Conservation (phyloP, 2,888 invertebrate genomes). For the Amphipyra tragopoginis region DNA sequence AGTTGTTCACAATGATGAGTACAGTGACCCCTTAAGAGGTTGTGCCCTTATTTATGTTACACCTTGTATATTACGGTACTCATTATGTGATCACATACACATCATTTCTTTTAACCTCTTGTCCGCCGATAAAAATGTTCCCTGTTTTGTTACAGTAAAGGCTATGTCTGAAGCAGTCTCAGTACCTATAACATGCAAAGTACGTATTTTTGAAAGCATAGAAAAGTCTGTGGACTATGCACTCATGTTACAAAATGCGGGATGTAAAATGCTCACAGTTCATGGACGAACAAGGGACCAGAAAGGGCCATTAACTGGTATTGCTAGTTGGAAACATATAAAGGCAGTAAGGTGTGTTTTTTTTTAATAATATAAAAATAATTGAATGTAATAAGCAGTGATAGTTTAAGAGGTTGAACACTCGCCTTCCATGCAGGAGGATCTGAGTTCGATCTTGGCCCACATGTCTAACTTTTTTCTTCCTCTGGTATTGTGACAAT, state of each 20-base stretch:
- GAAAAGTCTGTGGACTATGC: constrained; percentile 97
- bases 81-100: no score
- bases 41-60: no score
- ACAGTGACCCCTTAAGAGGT: no score
- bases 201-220: constrained; percentile 96
- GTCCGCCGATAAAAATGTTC: neutral
- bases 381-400: neutral
- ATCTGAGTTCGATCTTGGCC: no score
- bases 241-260: constrained; percentile 97
- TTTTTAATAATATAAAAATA: neutral
- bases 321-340: constrained; percentile 98
- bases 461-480: no score
- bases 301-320: constrained; percentile 98
- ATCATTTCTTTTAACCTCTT: no score
- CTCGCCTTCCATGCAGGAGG: no score
- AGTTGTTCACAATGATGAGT: no score
- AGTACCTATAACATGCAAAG: constrained; percentile 99
- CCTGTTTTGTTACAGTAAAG: constrained; percentile 89
- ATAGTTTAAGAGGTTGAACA: no score
- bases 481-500: no score
- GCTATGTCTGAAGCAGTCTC: constrained; percentile 92
- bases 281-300: constrained; percentile 99
- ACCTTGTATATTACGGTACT: no score
- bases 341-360: constrained; percentile 94
- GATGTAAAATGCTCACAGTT: constrained; percentile 97